phyloP scores from a whole-genome alignment of 2,797 vertebrate species.

The Artibeus lituratus region DNA sequence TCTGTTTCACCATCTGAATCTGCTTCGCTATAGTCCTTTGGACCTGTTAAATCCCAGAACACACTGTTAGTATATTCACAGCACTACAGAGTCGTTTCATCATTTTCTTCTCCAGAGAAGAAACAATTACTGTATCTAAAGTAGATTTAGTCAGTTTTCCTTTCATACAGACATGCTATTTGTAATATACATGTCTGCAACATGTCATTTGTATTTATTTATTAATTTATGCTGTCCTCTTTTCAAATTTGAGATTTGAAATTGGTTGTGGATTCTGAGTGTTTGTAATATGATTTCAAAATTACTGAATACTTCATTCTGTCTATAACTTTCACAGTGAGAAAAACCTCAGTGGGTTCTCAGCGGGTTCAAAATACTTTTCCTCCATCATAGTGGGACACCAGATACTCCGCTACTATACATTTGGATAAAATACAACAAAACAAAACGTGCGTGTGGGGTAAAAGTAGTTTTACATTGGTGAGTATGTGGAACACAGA shows the following conservation, averaged over 20 bases:
- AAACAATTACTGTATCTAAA: conserved; percentile 5
- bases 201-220: not conserved
- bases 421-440: not conserved
- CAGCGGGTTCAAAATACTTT: not conserved
- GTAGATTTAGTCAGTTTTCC: not conserved
- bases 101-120: not conserved
- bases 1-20: conserved; percentile 99
- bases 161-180: not conserved
- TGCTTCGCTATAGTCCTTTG: conserved; percentile 98
- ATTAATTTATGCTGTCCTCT: not conserved
- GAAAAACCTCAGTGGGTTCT: not conserved
- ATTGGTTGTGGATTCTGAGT: not conserved
- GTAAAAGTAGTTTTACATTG: not conserved
- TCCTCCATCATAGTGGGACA: not conserved
- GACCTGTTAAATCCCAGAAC: conserved; percentile 84
- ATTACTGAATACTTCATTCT: not conserved
- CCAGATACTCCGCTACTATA: not conserved
- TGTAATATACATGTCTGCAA: too few species aligned
- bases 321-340: not conserved
- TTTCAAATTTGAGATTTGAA: not conserved
- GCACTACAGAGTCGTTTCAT: not conserved
- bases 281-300: not conserved
- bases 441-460: not conserved
- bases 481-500: not conserved
- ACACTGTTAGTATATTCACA: not conserved